Evolutionary conservation across 2,888 invertebrate genomes (phyloP).

Genomic region (Cinara cedri): DNA sequence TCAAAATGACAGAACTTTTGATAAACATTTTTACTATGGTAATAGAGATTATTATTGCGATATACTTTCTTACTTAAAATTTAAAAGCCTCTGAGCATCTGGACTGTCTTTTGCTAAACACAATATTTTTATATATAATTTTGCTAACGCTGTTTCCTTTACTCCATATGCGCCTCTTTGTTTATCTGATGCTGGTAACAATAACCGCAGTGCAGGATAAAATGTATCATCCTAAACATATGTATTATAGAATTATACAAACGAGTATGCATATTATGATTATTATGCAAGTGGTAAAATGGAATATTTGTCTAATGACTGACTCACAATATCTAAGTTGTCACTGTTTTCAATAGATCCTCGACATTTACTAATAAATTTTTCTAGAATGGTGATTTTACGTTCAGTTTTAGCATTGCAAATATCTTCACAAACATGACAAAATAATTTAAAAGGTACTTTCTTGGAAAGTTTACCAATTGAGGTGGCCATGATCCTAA

Average conservation of each 20-base stretch:
- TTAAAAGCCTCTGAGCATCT: constrained; percentile 64
- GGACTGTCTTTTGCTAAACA: constrained; percentile 73
- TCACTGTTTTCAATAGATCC: constrained; percentile 52
- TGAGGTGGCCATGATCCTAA: constrained; percentile 32
- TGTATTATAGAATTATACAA: constrained; percentile 74
- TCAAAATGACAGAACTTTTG: not conserved
- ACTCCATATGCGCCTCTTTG: constrained; percentile 83
- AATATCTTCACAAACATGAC: constrained; percentile 70
- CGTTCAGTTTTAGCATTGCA: constrained; percentile 64
- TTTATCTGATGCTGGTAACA: constrained; percentile 80
- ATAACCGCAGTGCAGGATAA: constrained; percentile 77
- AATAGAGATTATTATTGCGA: not conserved
- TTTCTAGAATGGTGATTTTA: constrained; percentile 65
- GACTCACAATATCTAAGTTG: constrained; percentile 62
- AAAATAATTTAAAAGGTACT: constrained; percentile 66
- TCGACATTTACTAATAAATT: constrained; percentile 67
- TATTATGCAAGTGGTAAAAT: not conserved
- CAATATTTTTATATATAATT: constrained; percentile 76
- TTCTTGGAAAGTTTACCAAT: constrained; percentile 47
- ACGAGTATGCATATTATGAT: constrained; percentile 63
- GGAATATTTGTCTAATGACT: not conserved
- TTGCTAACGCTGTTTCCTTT: constrained; percentile 77
- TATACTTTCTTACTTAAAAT: constrained; percentile 64
- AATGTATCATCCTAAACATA: constrained; percentile 68
- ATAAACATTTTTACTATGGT: not conserved